Evolutionary conservation across 2,888 invertebrate species (phyloP), one percentile per base, ranked within the genome.

Genomic region (Eueremaeus valkanovi): DNA sequence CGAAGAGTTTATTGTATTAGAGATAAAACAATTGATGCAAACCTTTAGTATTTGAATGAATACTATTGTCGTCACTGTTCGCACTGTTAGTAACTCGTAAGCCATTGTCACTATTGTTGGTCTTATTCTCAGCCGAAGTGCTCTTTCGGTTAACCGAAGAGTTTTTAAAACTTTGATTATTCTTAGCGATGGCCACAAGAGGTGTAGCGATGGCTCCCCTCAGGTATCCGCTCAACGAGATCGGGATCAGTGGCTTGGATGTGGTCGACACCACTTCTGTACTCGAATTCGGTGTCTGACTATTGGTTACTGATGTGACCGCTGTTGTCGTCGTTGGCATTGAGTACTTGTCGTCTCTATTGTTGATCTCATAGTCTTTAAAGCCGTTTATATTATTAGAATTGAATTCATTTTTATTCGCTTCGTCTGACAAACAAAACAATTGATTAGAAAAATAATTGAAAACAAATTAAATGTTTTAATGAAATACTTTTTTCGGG

Each of bases 401-500:
- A 5, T 27, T 40, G 3, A 42, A 49, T 9, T 73, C 51, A 55
- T 33, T 31, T 68, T 73, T 36, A 33, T 21, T n/a, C n/a, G 31
- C 18, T 16, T 49, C 49, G 49, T 49, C 49, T 49, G 49, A 11
- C 36, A 51, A 16, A n/a, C n/a, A 51, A 51, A 51, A 21, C 21
- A 6, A 21, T 51, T 58, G 27, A 58, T 27, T 24, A 18, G 27
- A 58, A 58, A 16, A 58, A 58, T 18, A n/a, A 49, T 42, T 42
- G 42, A 11, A 42, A 42, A 49, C 5, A 3, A 5, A 36, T 36
- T 36, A 36, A 49, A 49, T 16, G 16, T 3, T n/a, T 49, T n/a
- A 36, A 16, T 13, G 16, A 40, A 36, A 40, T 31, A 45, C 29
- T 49, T n/a, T 91, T 92, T 83, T 95, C 94, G 81, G 94, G 93